phyloP scores from a whole-genome alignment of 2,113 vertebrate species.

The Daphoenositta chrysoptera region DNA sequence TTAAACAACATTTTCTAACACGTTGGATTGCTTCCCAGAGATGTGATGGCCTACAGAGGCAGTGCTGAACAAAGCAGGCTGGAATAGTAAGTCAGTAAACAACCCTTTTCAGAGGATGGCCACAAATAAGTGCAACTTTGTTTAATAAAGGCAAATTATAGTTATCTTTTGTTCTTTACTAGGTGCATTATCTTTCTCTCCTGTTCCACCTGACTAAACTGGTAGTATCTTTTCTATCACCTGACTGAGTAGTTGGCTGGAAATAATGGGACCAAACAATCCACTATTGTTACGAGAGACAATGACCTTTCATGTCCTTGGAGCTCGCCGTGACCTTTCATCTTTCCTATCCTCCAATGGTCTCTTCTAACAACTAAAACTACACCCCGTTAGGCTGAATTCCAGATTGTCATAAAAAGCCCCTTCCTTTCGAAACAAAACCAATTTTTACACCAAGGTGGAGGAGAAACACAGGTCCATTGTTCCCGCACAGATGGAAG shows the following conservation, averaged over 20 bases:
- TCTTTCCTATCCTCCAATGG: slow-evolving; percentile 82
- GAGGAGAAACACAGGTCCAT: slow-evolving; percentile 95
- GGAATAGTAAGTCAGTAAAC: slow-evolving; percentile 59
- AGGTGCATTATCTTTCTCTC: slow-evolving; percentile 65
- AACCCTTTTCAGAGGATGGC: slow-evolving; percentile 48
- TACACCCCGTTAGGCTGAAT: slow-evolving; percentile 88
- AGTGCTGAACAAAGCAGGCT: slow-evolving; percentile 58
- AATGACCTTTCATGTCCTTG: slow-evolving; percentile 86
- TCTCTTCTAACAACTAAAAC: slow-evolving; percentile 85
- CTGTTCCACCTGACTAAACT: slow-evolving; percentile 76
- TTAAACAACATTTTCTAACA: slow-evolving; percentile 77
- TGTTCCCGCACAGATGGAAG: slow-evolving; percentile 96
- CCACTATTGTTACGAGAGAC: slow-evolving; percentile 79
- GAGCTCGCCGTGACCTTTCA: slow-evolving; percentile 85
- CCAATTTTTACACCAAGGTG: slow-evolving; percentile 94
- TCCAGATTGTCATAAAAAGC: slow-evolving; percentile 93
- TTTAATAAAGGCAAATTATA: slow-evolving; percentile 65
- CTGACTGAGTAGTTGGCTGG: slow-evolving; percentile 70
- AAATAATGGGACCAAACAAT: slow-evolving; percentile 81
- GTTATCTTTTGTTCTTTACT: slow-evolving; percentile 34
- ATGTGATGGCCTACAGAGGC: slow-evolving; percentile 73
- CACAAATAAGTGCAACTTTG: slow-evolving; percentile 71
- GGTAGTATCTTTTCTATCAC: slow-evolving; percentile 80
- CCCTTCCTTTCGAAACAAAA: slow-evolving; percentile 91
- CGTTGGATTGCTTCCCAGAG: slow-evolving; percentile 73